Evolutionary conservation across 2,113 vertebrate species (phyloP), one percentile per base, ranked within the genome.

Genomic region (Pleuronectes platessa): DNA sequence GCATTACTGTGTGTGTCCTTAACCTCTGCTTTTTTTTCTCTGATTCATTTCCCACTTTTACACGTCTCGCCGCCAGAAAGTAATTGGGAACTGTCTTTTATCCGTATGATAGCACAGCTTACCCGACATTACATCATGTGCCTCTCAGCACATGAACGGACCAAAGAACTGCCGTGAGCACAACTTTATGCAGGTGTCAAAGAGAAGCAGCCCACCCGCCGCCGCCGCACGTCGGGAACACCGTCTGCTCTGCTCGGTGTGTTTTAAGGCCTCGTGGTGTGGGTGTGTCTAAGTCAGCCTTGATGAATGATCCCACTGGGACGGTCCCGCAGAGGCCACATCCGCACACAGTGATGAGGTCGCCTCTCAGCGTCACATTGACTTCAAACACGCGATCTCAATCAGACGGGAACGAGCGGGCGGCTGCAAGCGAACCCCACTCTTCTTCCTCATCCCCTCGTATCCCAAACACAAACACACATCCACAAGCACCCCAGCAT

Each of bases 121-220:
- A 54, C 79, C 37, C 68, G 18, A 23, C 9, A 61, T 88, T 89
- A 35, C 87, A 76, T 89, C 83, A 83, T 82, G 66, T 53, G n/a
- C 61, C 51, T 74, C 20, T 27, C 53, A 21, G 37, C n/a, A 26
- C 42, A 31, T 61, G 56, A 68, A 56, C 17, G 51, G 45, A 51
- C 51, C 56, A 31, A 31, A 65, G n/a, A 54, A 63, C 59, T 56
- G 27, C 60, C 11, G 17, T 58, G 58, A 58, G 61, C 31, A 54
- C 37, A 9, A 26, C 72, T 71, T 21, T 4, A 53, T 40, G 76
- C 65, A 68, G 54, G 72, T 73, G 35, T 71, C 58, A 71, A 37
- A 7, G 6, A 27, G 45, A 64, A 26, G 9, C 21, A 13, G 40
- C 40, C 40, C 40, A 11, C 37, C 37, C 37, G 8, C 10, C 0